phyloP scores from a whole-genome alignment of 2,888 invertebrate species.

The Troglohyphantes excavatus region DNA sequence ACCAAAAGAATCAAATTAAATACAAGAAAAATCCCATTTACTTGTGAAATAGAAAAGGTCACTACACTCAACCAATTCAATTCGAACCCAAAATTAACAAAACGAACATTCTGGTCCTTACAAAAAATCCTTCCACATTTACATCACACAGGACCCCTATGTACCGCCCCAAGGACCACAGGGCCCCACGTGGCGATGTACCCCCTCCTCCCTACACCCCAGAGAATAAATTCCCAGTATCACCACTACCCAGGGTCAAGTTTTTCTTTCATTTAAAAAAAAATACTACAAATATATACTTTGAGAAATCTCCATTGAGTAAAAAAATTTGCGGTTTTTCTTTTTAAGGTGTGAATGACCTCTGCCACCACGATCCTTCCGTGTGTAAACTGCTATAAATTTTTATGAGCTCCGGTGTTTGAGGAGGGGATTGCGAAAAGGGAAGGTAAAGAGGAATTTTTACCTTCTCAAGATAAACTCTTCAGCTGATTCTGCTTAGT shows the following conservation, averaged over 20 bases:
- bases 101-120: not conserved
- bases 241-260: slow-evolving; percentile 28
- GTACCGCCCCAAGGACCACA: not conserved
- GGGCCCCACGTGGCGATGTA: not conserved
- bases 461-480: not conserved
- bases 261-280: slow-evolving; percentile 16
- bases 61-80: not conserved
- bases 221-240: not conserved
- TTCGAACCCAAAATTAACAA: not conserved
- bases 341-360: slow-evolving; percentile 71
- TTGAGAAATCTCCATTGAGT: slow-evolving; percentile 23
- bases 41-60: not conserved
- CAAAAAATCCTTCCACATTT: not conserved
- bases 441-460: slow-evolving; percentile 17
- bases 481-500: slow-evolving; percentile 4
- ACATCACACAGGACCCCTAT: not conserved
- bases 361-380: slow-evolving; percentile 63
- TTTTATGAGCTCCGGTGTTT: slow-evolving; percentile 71
- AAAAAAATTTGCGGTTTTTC: slow-evolving; percentile 65
- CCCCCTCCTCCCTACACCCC: no score
- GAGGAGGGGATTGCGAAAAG: slow-evolving; percentile 55
- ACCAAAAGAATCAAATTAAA: no score
- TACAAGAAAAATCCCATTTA: not conserved
- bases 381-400: slow-evolving; percentile 64
- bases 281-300: slow-evolving; percentile 29